Evolutionary conservation across 2,113 vertebrate species (phyloP).

Genomic region (Nothoprocta pentlandii): DNA sequence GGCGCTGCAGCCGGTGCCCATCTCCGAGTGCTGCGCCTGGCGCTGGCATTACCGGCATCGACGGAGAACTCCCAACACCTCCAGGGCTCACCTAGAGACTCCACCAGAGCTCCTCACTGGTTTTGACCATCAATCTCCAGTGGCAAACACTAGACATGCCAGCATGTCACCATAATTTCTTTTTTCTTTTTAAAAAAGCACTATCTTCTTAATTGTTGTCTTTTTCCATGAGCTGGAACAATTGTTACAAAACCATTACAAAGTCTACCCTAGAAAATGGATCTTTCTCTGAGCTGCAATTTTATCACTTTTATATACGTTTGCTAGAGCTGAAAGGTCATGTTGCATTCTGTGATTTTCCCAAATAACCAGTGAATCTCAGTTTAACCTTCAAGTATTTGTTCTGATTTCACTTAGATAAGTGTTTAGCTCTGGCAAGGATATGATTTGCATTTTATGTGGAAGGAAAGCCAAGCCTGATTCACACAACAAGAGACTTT

Average conservation of each 20-base stretch:
- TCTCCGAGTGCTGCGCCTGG: background rate
- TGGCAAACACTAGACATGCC: background rate
- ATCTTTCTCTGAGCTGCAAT: slow-evolving; percentile 29
- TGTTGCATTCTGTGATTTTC: slow-evolving; percentile 33
- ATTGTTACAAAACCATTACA: background rate
- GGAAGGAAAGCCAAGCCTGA: slow-evolving; percentile 61
- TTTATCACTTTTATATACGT: background rate
- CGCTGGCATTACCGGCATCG: accelerated
- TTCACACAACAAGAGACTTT: slow-evolving; percentile 34
- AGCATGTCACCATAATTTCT: background rate
- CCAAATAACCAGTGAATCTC: slow-evolving; percentile 45
- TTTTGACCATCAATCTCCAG: background rate
- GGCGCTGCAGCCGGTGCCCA: background rate
- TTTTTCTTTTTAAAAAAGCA: background rate
- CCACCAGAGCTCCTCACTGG: accelerated
- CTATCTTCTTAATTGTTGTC: background rate
- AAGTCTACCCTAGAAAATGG: slow-evolving; percentile 12
- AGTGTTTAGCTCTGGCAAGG: slow-evolving; percentile 54
- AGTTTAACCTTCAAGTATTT: slow-evolving; percentile 70
- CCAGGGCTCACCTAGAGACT: background rate
- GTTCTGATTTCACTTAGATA: slow-evolving; percentile 65
- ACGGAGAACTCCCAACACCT: accelerated
- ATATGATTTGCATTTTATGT: slow-evolving; percentile 76
- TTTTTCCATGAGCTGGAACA: background rate
- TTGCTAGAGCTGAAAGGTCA: slow-evolving; percentile 42